phyloP scores from a whole-genome alignment of 2,797 vertebrate genomes.

The Xyrichtys novacula region DNA sequence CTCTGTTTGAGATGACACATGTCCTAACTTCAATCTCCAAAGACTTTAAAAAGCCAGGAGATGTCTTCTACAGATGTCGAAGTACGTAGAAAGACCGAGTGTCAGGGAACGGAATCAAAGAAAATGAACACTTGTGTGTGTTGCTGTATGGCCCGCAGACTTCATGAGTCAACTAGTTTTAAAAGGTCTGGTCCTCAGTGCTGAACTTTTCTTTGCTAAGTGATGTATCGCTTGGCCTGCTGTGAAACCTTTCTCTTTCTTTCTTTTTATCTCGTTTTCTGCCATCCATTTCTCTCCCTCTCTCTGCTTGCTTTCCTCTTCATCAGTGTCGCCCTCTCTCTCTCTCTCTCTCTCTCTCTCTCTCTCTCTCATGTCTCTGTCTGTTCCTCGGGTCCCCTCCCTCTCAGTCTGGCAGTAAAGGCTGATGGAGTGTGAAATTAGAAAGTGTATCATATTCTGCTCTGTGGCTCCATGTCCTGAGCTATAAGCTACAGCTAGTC shows the following conservation, averaged over 20 bases:
- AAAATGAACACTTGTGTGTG: conserved; percentile 22
- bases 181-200: conserved; percentile 53
- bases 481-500: conserved; percentile 83
- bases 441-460: conserved; percentile 97
- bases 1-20: no score
- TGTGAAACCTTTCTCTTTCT: conserved; percentile 52
- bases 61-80: background rate
- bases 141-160: conserved; percentile 35
- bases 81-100: conserved; percentile 3
- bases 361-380: conserved; percentile 51
- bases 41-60: no score
- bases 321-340: conserved; percentile 41
- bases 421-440: conserved; percentile 99
- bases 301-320: conserved; percentile 59
- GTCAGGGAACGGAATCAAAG: background rate
- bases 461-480: conserved; percentile 80
- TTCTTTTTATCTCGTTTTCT: conserved; percentile 61
- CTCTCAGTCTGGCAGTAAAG: conserved; percentile 88
- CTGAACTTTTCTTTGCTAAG: conserved; percentile 73
- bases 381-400: conserved; percentile 62
- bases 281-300: conserved; percentile 54
- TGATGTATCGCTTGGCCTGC: conserved; percentile 54
- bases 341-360: conserved; percentile 54
- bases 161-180: conserved; percentile 63
- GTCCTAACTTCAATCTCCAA: no score